Conservation (phyloP, 2,113 vertebrate species). For the Malurus alboscapulatus region DNA sequence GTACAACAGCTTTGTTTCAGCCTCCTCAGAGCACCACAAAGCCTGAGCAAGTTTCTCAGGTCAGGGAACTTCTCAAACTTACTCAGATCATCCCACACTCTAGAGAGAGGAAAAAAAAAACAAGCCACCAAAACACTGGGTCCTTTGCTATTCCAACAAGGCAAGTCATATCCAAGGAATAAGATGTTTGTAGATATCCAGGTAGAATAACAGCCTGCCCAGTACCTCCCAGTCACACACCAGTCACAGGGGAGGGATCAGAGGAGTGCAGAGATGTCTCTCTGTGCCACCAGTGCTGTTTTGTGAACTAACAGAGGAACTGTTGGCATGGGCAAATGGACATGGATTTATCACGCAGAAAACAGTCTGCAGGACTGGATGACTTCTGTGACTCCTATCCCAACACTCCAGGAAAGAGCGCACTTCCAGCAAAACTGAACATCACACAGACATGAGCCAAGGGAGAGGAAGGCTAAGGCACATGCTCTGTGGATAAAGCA, state of each 20-base stretch:
- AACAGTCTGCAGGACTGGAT: not conserved
- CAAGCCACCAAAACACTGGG: not conserved
- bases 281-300: not conserved
- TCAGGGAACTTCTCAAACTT: not conserved
- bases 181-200: not conserved
- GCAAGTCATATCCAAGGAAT: not conserved
- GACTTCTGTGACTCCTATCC: not conserved
- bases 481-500: not conserved
- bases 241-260: not conserved
- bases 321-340: not conserved
- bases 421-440: not conserved
- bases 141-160: not conserved
- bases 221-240: not conserved
- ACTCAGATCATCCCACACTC: not conserved
- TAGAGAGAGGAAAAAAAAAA: not conserved
- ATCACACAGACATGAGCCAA: rapidly evolving
- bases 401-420: not conserved
- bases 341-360: not conserved
- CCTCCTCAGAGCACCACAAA: not conserved
- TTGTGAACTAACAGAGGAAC: not conserved
- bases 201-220: not conserved
- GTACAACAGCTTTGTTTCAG: not conserved
- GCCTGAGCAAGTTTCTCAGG: not conserved
- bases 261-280: not conserved
- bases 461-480: not conserved